Percentiles rank a stretch among this genome's conserved stretches.
Conservation (phyloP, 2,888 invertebrate species). For the Sarcophaga variegata region DNA sequence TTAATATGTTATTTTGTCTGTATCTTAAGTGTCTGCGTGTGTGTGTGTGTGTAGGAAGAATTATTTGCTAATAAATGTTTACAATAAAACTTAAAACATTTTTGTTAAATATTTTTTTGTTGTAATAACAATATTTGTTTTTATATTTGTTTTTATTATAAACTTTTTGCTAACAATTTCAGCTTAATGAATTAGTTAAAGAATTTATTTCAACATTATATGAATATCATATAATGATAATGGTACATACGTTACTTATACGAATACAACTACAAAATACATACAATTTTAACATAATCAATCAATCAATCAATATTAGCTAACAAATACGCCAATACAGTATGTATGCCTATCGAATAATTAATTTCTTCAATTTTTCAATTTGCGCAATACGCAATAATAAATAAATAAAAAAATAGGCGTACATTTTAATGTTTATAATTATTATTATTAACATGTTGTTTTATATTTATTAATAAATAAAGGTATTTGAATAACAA, state of each 20-base stretch:
- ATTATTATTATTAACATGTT: too few relatives aligned
- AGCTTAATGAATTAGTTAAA: slow-evolving; percentile 2
- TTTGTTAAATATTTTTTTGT: background rate
- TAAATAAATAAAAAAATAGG: too few relatives aligned
- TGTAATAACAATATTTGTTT: slow-evolving; percentile 1
- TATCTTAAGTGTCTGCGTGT: background rate
- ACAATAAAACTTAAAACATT: background rate
- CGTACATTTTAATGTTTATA: too few relatives aligned
- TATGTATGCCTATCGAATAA: too few relatives aligned
- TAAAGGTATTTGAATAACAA: too few relatives aligned
- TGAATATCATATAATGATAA: slow-evolving; percentile 77
- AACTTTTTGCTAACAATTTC: slow-evolving; percentile 15
- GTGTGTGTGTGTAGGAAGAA: background rate
- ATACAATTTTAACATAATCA: background rate
- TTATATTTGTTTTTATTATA: background rate
- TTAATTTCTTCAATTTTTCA: too few relatives aligned
- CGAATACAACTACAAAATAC: background rate
- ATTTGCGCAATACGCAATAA: background rate
- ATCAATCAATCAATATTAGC: too few relatives aligned
- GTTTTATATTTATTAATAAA: too few relatives aligned
- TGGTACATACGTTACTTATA: background rate
- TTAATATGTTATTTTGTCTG: too few relatives aligned
- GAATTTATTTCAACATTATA: slow-evolving; percentile 71
- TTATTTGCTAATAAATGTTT: background rate
- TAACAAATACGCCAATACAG: too few relatives aligned